phyloP scores from a whole-genome alignment of 1,140 invertebrate genomes.

The Papilio xuthus region DNA sequence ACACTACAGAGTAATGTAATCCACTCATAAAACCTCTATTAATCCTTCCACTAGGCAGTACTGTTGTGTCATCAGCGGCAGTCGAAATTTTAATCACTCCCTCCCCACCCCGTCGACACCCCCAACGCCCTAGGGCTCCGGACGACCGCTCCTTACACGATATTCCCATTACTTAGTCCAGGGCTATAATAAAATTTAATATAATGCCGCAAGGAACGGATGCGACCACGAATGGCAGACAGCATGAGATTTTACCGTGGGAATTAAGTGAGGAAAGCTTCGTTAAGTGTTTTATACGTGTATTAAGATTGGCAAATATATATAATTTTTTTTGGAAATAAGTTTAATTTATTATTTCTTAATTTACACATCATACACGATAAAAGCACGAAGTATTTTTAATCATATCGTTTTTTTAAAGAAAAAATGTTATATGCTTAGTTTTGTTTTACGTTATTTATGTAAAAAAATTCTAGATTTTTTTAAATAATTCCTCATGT shows the following conservation, averaged over 20 bases:
- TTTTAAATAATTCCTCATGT: neutral
- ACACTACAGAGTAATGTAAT: conserved; percentile 74
- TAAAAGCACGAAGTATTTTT: too few relatives aligned
- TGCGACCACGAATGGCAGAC: conserved; percentile 65
- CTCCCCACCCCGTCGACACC: conserved; percentile 45
- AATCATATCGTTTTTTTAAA: too few relatives aligned
- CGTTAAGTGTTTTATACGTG: neutral
- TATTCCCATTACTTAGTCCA: conserved; percentile 82
- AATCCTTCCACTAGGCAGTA: conserved; percentile 74
- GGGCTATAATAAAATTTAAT: conserved; percentile 82
- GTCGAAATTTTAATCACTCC: conserved; percentile 79
- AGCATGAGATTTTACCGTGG: conserved; percentile 51
- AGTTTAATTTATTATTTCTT: too few relatives aligned
- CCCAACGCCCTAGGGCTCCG: conserved; percentile 64
- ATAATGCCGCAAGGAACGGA: conserved; percentile 76
- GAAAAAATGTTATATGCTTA: too few relatives aligned
- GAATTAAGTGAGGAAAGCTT: conserved; percentile 3
- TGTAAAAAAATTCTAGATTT: neutral
- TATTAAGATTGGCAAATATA: neutral
- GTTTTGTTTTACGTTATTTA: too few relatives aligned
- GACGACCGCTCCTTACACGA: conserved; percentile 80
- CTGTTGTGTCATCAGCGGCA: conserved; percentile 79
- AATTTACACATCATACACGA: too few relatives aligned
- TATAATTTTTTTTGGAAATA: too few relatives aligned
- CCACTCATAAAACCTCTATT: conserved; percentile 78